Conservation (phyloP, 1,140 invertebrate species). For the Neodiprion fabricii region DNA sequence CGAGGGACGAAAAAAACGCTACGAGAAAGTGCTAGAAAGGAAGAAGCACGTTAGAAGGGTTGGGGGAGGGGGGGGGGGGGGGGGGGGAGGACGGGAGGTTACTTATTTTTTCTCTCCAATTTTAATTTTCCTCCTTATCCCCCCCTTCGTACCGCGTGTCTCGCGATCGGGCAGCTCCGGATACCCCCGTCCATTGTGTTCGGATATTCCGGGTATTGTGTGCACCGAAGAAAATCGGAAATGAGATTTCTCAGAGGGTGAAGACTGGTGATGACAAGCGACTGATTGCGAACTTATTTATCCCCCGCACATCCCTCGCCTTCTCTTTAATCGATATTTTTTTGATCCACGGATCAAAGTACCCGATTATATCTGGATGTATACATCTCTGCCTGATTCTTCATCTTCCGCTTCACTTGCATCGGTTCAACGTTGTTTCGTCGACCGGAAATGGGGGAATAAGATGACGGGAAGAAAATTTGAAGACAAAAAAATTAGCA, state of each 20-base stretch:
- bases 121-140: background rate
- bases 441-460: background rate
- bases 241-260: background rate
- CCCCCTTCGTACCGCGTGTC: background rate
- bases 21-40: background rate
- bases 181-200: background rate
- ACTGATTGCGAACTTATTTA: constrained; percentile 1
- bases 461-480: background rate
- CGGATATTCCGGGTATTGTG: background rate
- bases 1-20: constrained; percentile 19
- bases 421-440: background rate
- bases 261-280: background rate
- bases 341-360: background rate
- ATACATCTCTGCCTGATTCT: background rate
- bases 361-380: too few species aligned
- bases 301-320: background rate
- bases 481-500: too few species aligned
- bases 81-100: constrained; percentile 11
- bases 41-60: background rate
- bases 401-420: background rate
- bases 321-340: background rate
- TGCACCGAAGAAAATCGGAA: background rate
- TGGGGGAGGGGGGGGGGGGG: background rate
- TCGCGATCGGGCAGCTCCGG: background rate
- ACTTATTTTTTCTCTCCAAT: background rate